Conservation (phyloP, 2,888 invertebrate genomes). For the Dicranocentrus wangi region DNA sequence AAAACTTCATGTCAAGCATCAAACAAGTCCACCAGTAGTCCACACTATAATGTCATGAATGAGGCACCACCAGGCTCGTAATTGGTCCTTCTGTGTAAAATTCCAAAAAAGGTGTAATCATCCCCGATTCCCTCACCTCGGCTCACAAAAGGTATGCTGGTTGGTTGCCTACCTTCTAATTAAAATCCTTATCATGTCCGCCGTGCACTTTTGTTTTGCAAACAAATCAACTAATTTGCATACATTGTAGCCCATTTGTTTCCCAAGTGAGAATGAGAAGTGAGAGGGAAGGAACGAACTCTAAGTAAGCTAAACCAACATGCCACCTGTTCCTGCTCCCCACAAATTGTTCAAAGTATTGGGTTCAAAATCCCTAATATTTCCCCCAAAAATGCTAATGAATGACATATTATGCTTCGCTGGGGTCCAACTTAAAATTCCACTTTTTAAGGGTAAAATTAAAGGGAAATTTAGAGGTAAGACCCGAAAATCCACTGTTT, state of each 20-base stretch:
- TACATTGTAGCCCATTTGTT: not conserved
- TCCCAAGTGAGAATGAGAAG: not conserved
- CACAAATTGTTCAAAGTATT: too few species aligned
- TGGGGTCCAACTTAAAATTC: not conserved
- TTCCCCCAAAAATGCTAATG: too few species aligned
- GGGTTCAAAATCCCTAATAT: too few species aligned
- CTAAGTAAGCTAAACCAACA: not conserved
- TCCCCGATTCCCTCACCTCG: too few species aligned
- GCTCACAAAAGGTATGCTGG: not conserved
- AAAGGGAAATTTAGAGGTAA: not conserved
- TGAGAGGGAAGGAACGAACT: not conserved
- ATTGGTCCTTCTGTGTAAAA: not conserved
- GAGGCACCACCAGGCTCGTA: not conserved
- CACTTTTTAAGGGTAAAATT: not conserved
- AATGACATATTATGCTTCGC: not conserved
- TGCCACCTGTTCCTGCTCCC: not conserved
- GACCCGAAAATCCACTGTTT: not conserved
- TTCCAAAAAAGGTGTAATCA: not conserved
- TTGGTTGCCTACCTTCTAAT: not conserved
- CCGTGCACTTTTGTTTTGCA: not conserved
- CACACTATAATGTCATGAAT: too few species aligned
- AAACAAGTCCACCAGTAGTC: too few species aligned
- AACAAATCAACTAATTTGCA: not conserved
- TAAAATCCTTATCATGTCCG: not conserved
- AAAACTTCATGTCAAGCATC: too few species aligned